Base-by-base conservation (phyloP, 1,140 invertebrate species). In the Saccostrea echinata region DNA sequence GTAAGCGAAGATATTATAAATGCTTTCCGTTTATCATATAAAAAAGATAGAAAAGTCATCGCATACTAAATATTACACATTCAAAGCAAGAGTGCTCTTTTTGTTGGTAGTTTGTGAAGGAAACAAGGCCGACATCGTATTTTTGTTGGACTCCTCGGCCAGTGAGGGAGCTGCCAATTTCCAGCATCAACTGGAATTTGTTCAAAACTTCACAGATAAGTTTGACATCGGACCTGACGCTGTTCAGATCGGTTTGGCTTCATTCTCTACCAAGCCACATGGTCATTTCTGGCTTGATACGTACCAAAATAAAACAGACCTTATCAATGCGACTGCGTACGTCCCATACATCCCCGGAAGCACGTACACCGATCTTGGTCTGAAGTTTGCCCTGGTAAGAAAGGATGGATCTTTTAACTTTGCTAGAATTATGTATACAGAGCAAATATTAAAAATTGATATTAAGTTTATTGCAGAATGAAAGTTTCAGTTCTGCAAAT, bases 41-140 rank as follows among this genome's bases (percentile, higher is more conserved):
- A 9, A 21, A 51, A 24, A 30, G 33, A 83, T 18, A 43, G n/a
- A 43, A 35, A 43, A 83, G 4, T 3, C 27, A 27, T n/a, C 12
- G 3, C n/a, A 84, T n/a, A 51, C 27, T 33, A 3, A 3, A 27
- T 35, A 18, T 1, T 9, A 8, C n/a, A 8, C 16, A 55, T 57
- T 27, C 30, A 84, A 12, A 30, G 12, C 12, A 27, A 27, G 0
- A 4, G 0, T 13, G 4, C 21, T 30, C 13, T 30, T 33, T 27
- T 12, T 55, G 68, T 57, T 71, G 85, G 55, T 55, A 92, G 92
- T 61, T 53, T 92, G 92, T 64, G 51, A 81, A 8, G 84, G 81
- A 33, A 85, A 88, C 33, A 91, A 92, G 21, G 91, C 91, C 2
- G 92, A 93, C 64, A 89, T 93, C 21, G 85, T 93, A 6, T 92